These are phyloP conservation scores for Terebella lapidaria DNA, from an alignment of 2,888 invertebrate genomes.

Conservation along the genomic window DNA sequence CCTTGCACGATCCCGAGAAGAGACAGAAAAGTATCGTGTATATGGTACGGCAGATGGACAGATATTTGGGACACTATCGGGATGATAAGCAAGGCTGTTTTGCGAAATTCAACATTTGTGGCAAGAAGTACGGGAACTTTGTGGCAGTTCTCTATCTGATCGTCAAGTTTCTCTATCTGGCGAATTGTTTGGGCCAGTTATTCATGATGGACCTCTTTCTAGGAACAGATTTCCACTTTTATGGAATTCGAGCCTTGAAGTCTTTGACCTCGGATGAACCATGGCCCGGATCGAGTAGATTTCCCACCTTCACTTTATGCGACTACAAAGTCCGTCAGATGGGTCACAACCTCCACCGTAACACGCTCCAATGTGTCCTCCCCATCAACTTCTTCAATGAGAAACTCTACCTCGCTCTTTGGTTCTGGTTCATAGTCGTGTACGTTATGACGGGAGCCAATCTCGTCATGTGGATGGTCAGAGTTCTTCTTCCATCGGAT, in stretches of 20 bases:
- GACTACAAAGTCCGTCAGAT: slow-evolving; percentile 1
- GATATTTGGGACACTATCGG: not conserved
- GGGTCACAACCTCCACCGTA: not conserved
- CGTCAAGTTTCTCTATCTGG: not conserved
- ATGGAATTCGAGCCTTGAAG: not conserved
- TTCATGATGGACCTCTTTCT: slow-evolving; percentile 4
- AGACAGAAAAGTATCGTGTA: not conserved
- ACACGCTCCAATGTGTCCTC: too few species aligned
- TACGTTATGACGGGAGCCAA: too few species aligned
- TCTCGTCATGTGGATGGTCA: too few species aligned
- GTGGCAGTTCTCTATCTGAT: not conserved
- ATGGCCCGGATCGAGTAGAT: not conserved
- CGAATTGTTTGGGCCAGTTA: slow-evolving; percentile 1
- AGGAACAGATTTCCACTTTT: not conserved
- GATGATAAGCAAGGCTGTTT: not conserved
- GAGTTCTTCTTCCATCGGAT: too few species aligned
- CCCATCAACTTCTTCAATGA: too few species aligned
- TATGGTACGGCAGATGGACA: not conserved
- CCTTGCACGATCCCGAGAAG: too few species aligned
- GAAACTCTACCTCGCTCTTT: too few species aligned
- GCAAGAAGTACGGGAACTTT: not conserved
- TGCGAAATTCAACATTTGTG: not conserved
- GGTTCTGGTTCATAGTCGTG: too few species aligned
- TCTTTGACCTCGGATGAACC: not conserved
- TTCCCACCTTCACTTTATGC: slow-evolving; percentile 2